Conservation (phyloP, 2,797 vertebrate species). For the Pipistrellus pipistrellus region DNA sequence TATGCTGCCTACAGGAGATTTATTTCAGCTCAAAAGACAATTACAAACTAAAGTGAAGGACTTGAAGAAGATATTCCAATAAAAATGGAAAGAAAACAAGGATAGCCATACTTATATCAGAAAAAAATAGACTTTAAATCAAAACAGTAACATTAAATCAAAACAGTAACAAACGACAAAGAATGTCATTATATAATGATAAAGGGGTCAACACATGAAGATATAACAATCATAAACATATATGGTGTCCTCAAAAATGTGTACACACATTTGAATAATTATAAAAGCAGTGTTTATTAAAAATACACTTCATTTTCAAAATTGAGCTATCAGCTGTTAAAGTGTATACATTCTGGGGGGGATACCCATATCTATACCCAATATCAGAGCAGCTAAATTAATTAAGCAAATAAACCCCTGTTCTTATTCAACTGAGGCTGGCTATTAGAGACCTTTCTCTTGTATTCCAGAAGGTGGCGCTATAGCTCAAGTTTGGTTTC, state of each 20-base stretch:
- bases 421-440: background rate
- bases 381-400: background rate
- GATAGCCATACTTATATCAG: background rate
- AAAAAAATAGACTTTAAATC: background rate
- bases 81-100: background rate
- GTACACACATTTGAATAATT: background rate
- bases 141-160: background rate
- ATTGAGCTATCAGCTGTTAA: background rate
- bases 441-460: background rate
- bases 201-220: background rate
- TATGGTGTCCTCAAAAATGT: background rate
- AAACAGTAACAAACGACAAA: background rate
- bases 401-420: background rate
- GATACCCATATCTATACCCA: background rate
- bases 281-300: background rate
- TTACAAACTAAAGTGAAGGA: background rate
- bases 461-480: slow-evolving; percentile 27
- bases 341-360: background rate
- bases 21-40: background rate
- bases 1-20: background rate
- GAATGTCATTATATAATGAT: background rate
- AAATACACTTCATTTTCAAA: background rate
- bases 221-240: background rate
- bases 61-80: background rate
- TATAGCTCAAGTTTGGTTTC: slow-evolving; percentile 20